A percentile compares a stretch with the other conserved stretches of the same genome.
These are phyloP conservation scores for Stictocephala bisonia DNA, from an alignment of 2,888 invertebrate species.

Conservation along the genomic window DNA sequence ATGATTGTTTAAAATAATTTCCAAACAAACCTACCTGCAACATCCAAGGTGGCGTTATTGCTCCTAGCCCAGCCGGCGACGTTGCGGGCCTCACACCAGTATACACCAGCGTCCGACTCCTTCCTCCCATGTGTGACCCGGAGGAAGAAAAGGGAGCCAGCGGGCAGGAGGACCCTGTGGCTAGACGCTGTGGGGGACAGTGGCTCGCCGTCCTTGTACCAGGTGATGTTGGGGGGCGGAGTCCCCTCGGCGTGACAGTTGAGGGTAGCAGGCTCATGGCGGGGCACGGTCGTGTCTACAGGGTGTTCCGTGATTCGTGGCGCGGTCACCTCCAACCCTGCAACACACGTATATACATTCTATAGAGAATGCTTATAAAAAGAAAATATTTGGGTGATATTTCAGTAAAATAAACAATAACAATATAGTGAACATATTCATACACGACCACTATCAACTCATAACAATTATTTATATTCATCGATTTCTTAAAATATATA, in stretches of 20 bases:
- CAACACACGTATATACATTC: no score
- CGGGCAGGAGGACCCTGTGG: constrained; percentile 89
- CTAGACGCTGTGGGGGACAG: constrained; percentile 67
- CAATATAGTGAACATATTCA: no score
- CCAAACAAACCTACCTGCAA: no score
- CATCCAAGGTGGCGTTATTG: constrained; percentile 93
- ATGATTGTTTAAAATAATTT: no score
- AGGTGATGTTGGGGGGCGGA: constrained; percentile 81
- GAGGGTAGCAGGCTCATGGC: constrained; percentile 79
- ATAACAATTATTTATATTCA: no score
- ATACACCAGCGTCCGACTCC: constrained; percentile 93
- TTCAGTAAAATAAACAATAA: no score
- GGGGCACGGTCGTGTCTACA: constrained; percentile 86
- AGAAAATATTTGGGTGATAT: no score
- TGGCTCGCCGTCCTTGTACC: constrained; percentile 78
- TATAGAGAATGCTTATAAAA: no score
- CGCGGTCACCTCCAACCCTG: constrained; percentile 68
- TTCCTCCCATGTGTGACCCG: constrained; percentile 95
- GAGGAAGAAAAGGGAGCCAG: constrained; percentile 94
- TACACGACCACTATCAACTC: no score
- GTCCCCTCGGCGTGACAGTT: constrained; percentile 89
- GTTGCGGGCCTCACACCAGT: constrained; percentile 97
- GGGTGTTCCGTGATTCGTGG: constrained; percentile 94
- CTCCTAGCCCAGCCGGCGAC: constrained; percentile 89
- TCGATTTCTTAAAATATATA: no score